Base-by-base conservation (phyloP, 2,888 invertebrate genomes). In the Pollenia labialis region DNA sequence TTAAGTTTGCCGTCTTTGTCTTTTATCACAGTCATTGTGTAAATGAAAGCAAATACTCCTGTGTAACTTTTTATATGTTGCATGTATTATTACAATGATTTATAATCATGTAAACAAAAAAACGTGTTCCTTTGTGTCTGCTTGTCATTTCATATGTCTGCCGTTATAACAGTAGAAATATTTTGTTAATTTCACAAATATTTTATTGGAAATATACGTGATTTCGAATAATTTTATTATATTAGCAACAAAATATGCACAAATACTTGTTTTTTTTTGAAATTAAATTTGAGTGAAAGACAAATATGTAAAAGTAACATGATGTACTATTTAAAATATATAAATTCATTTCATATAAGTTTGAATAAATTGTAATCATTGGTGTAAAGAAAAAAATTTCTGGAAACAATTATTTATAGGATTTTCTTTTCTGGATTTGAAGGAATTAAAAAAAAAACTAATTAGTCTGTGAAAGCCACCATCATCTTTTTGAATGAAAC, bases 81-180 rank as follows among this genome's bases (percentile, higher is more conserved):
- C 14, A 58, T 6, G 40, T 32, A 62, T 50, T 14, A 62, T 75
- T 50, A 58, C 32, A 46, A n/a, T 48, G 11, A 74, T 75, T 62
- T 48, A 50, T 7, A 8, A 8, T 40, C 12, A 46, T 14, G 16
- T 48, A 32, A 75, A 12, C 9, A 50, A 18, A 60, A n/a, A 50
- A 4, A 74, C 12, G 2, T 74, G 46, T 72, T 72, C 0, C 48
- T 58, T 46, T 60, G 12, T 50, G 16, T 62, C 50, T 60, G 62
- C 60, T n/a, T 74, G 74, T 50, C 60, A 74, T 32, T 58, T 46
- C 54, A 7, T 14, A 3, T 56, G n/a, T 32, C n/a, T 58, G 16
- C 12, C 40, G 6, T 6, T 6, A 32, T 6, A 23, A 58, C 23
- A 56, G 23, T 16, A 44, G 23, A 56, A 52, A 52, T 52, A n/a